phyloP scores from a whole-genome alignment of 2,113 vertebrate species.

The Mustela lutreola region DNA sequence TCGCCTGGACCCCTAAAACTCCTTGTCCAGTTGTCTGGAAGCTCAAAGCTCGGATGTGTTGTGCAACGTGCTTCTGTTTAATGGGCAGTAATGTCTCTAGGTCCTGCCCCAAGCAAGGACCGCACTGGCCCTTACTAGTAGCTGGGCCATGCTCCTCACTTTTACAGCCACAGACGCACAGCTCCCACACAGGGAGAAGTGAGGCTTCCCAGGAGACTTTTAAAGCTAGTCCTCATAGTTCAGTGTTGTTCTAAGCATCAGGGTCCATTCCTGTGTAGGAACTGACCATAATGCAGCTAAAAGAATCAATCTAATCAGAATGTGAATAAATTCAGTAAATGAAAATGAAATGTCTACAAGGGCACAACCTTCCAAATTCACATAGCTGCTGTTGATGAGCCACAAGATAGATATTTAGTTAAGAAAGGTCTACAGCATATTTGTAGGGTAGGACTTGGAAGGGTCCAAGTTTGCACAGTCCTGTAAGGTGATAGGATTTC shows the following conservation, averaged over 20 bases:
- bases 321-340: neutral
- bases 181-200: too few species aligned
- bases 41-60: neutral
- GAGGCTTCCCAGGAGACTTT: neutral
- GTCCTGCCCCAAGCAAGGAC: neutral
- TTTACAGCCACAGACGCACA: neutral
- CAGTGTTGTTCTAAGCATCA: too few species aligned
- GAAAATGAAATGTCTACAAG: neutral
- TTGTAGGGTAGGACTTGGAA: neutral
- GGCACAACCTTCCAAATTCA: neutral
- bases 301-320: neutral
- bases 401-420: neutral
- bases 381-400: too few species aligned
- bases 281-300: neutral
- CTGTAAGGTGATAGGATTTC: neutral
- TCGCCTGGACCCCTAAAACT: rapidly evolving
- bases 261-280: neutral
- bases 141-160: neutral
- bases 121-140: neutral
- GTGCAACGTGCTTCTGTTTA: neutral
- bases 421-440: neutral
- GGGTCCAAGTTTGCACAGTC: neutral
- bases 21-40: neutral
- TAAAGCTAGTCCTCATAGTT: neutral
- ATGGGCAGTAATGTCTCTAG: rapidly evolving